A percentile compares a stretch with the other conserved stretches of the same genome.
These are phyloP conservation scores for Xenopus tropicalis DNA, from an alignment of 2,113 vertebrate genomes.

Conservation along the genomic window UCB_Xtro_10.0 CM004450.2:34241501-34242000, in stretches of 20 bases:
- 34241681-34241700: background rate
- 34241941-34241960: too few relatives aligned
- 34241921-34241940: background rate
- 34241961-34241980: too few relatives aligned
- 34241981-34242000: too few relatives aligned
- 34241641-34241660: background rate
- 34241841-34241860: conserved; percentile 71
- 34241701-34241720: conserved; percentile 46
- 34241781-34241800: conserved; percentile 87
- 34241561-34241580: too few relatives aligned
- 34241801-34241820: conserved; percentile 81
- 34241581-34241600: too few relatives aligned
- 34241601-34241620: too few relatives aligned
- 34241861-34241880: conserved; percentile 17
- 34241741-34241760: conserved; percentile 87
- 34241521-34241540: too few relatives aligned
- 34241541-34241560: too few relatives aligned
- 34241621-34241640: too few relatives aligned
- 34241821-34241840: conserved; percentile 83
- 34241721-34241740: conserved; percentile 91
- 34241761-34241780: conserved; percentile 77
- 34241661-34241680: background rate
- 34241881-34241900: conserved; percentile 30
- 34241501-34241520: too few relatives aligned
- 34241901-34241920: background rate